These are phyloP conservation scores for Haemorhous mexicanus DNA, from an alignment of 2,113 vertebrate genomes.

Conservation along the genomic window DNA sequence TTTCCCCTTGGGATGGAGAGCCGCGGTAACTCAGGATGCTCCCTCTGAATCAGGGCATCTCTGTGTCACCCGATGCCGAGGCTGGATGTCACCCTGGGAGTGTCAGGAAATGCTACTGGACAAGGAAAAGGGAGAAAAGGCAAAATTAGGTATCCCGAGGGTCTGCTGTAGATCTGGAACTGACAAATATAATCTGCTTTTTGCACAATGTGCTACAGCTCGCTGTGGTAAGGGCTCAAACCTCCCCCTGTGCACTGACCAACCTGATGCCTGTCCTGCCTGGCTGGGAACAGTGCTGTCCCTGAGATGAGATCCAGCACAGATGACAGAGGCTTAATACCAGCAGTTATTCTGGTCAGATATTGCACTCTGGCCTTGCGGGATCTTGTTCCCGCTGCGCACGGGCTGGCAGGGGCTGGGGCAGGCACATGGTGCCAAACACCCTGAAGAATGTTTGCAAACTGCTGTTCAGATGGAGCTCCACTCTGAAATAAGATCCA, in stretches of 20 bases:
- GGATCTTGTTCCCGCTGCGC: rapidly evolving
- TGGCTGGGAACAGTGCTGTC: background rate
- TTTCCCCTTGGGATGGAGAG: background rate
- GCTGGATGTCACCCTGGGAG: background rate
- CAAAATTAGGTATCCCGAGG: background rate
- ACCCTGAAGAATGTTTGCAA: background rate
- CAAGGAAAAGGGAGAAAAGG: background rate
- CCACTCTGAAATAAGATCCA: background rate
- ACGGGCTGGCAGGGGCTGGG: background rate
- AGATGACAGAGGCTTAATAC: background rate
- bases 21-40: rapidly evolving
- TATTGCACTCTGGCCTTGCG: background rate
- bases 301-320: background rate
- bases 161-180: background rate
- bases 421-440: background rate
- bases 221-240: rapidly evolving
- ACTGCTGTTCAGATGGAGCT: background rate
- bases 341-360: background rate
- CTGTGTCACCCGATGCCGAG: background rate
- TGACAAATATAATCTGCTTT: background rate
- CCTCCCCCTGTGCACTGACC: rapidly evolving
- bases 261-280: background rate
- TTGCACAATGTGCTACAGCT: rapidly evolving
- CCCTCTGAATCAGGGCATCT: background rate
- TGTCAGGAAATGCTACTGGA: background rate